A percentile compares a stretch with the other conserved stretches of the same genome.
Conservation (phyloP, 2,888 invertebrate species). For the Trimorus sp. region DNA sequence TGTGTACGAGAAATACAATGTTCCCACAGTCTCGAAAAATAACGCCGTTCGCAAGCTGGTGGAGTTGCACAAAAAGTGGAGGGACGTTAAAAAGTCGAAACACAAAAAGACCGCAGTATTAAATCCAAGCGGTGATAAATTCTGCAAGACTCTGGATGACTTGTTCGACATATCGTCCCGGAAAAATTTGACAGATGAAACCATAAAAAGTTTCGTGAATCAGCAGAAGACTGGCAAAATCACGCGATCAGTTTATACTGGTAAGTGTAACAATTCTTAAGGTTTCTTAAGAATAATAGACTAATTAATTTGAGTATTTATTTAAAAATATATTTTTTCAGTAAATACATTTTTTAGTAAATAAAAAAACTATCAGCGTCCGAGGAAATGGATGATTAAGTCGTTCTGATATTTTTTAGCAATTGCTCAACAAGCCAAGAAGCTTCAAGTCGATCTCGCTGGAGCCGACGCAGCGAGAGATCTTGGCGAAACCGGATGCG, state of each 20-base stretch:
- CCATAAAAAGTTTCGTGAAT: slow-evolving; percentile 2
- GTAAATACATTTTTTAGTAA: background rate
- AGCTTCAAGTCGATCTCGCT: background rate
- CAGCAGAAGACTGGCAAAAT: background rate
- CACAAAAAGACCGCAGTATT: background rate
- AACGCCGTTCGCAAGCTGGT: background rate
- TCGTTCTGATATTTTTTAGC: background rate
- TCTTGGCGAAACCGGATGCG: background rate
- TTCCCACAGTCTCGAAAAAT: background rate
- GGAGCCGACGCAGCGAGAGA: background rate
- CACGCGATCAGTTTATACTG: background rate
- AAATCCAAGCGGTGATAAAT: background rate
- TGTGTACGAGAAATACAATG: background rate
- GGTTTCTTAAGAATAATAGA: no score
- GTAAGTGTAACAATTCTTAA: background rate
- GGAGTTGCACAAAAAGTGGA: background rate
- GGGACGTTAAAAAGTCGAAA: background rate
- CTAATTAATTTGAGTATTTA: background rate
- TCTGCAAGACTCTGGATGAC: background rate
- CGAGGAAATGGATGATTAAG: background rate
- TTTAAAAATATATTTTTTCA: background rate
- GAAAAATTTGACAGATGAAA: background rate
- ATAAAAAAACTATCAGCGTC: background rate
- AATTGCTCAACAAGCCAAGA: no score
- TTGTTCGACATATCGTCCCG: background rate